Evolutionary conservation across 2,113 vertebrate species (phyloP).

Genomic region (Ammospiza nelsoni): DNA sequence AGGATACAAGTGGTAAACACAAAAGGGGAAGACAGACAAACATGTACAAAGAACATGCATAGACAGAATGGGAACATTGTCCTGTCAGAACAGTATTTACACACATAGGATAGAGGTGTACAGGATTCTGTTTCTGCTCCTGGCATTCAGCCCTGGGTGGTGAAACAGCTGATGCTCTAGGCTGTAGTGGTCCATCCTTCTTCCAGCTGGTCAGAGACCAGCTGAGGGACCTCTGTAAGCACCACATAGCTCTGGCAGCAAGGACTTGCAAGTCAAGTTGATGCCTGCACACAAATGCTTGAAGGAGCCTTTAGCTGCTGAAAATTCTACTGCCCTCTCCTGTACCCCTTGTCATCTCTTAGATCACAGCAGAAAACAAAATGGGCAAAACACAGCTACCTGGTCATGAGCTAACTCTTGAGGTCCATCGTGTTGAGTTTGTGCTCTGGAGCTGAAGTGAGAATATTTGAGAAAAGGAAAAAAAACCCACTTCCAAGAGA

Average conservation of each 20-base stretch:
- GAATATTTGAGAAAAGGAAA: not conserved
- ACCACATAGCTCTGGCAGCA: not conserved
- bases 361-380: not conserved
- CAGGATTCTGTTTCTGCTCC: not conserved
- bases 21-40: not conserved
- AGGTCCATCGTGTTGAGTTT: not conserved
- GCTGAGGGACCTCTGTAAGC: not conserved
- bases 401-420: not conserved
- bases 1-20: not conserved
- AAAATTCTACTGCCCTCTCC: not conserved
- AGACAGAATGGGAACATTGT: not conserved
- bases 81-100: not conserved
- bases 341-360: not conserved
- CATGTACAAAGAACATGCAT: rapidly evolving
- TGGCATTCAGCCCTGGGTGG: not conserved
- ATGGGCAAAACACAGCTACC: not conserved
- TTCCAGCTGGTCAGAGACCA: not conserved
- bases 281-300: not conserved
- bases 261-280: not conserved
- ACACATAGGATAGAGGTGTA: rapidly evolving
- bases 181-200: not conserved
- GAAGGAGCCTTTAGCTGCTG: not conserved
- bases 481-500: not conserved
- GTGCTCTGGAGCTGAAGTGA: not conserved
- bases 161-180: not conserved